A percentile compares a stretch with the other conserved stretches of the same genome.
Conservation (phyloP, 2,113 vertebrate genomes). For the Acanthochromis polyacanthus region DNA sequence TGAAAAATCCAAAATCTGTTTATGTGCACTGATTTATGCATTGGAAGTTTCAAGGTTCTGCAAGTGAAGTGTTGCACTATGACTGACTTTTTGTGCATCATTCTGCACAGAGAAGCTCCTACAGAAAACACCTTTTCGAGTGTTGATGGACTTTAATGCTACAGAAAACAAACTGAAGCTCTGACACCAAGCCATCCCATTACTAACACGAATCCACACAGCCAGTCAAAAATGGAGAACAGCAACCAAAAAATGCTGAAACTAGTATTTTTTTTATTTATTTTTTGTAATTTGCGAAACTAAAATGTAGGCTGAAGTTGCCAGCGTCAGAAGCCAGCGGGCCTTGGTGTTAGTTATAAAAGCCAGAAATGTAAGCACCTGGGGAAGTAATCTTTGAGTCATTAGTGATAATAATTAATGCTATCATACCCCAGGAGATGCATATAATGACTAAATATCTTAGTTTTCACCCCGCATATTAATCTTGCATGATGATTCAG, state of each 20-base stretch:
- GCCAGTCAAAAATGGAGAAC: no score
- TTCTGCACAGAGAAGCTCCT: no score
- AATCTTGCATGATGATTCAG: slow-evolving; percentile 6
- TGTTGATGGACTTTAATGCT: no score
- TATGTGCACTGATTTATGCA: no score
- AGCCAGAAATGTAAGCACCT: slow-evolving; percentile 1
- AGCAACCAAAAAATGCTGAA: neutral
- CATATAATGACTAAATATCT: neutral
- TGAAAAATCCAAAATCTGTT: no score
- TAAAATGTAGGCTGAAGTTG: neutral
- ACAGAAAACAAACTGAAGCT: no score
- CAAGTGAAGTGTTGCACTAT: no score
- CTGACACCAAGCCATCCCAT: no score
- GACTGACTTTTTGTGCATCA: no score
- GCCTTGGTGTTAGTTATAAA: neutral
- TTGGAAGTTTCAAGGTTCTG: no score
- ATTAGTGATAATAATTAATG: slow-evolving; percentile 10
- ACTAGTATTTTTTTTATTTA: neutral
- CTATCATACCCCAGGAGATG: slow-evolving; percentile 3
- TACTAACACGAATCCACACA: no score
- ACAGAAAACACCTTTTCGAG: no score
- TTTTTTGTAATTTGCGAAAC: neutral
- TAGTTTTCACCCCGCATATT: slow-evolving; percentile 1
- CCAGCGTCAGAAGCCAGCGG: neutral
- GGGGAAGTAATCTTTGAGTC: slow-evolving; percentile 21